Evolutionary conservation across 2,797 vertebrate genomes (phyloP).

Genomic region (Phrynocephalus vlangalii): DNA sequence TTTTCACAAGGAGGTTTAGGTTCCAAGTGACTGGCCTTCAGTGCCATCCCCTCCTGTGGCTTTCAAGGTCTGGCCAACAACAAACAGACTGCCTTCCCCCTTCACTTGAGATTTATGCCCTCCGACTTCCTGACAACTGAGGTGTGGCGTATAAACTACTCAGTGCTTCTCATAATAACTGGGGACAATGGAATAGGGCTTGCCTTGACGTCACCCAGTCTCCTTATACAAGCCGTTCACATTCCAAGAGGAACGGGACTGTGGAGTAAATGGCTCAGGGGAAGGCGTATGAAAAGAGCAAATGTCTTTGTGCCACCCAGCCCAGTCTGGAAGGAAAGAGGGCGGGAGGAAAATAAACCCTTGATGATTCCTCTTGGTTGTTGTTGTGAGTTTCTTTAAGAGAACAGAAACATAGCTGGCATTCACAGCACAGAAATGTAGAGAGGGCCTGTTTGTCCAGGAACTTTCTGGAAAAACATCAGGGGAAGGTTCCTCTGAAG

Average conservation of each 20-base stretch:
- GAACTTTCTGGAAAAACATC: accelerated
- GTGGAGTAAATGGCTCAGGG: slow-evolving; percentile 6
- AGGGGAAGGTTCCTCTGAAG: not conserved
- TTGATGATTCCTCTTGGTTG: not conserved
- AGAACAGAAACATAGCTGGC: slow-evolving; percentile 1
- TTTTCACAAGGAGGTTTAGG: slow-evolving; percentile 3
- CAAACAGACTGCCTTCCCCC: slow-evolving; percentile 11
- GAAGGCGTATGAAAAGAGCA: not conserved
- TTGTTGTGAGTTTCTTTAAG: not conserved
- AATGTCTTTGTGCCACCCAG: not conserved
- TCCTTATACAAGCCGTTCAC: not conserved
- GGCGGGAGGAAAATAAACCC: not conserved
- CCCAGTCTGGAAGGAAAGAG: slow-evolving; percentile 9
- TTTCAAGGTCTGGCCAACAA: slow-evolving; percentile 20
- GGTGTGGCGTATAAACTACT: slow-evolving; percentile 37
- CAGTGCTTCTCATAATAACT: not conserved
- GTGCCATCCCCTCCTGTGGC: not conserved
- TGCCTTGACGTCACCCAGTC: not conserved
- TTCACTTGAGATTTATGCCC: slow-evolving; percentile 32
- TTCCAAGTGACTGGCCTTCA: not conserved
- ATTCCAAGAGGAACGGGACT: not conserved
- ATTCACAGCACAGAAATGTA: not conserved
- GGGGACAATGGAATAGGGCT: not conserved
- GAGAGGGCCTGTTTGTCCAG: not conserved
- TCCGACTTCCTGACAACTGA: slow-evolving; percentile 37